These are phyloP conservation scores for Drosophila kurseongensis DNA, from an alignment of 1,140 invertebrate species.

Conservation along the genomic window DNA sequence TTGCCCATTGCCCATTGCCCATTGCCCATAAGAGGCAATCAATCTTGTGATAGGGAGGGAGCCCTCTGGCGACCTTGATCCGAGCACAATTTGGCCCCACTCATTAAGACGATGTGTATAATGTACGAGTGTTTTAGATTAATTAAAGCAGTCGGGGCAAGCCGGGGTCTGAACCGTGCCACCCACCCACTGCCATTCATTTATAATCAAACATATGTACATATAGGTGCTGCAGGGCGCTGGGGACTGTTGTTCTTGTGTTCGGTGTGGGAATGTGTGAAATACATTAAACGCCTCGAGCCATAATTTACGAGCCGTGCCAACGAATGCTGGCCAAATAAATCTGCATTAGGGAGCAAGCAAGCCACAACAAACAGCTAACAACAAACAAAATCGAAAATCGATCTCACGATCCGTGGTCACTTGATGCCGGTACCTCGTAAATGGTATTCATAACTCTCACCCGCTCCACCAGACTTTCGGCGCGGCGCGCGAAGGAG, in stretches of 20 bases:
- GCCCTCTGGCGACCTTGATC: conserved; percentile 34
- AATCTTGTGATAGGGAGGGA: conserved; percentile 28
- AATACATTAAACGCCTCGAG: conserved; percentile 35
- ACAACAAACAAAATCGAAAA: conserved; percentile 59
- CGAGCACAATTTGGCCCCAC: conserved; percentile 43
- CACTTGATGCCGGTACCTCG: conserved; percentile 83
- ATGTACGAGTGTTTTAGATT: conserved; percentile 62
- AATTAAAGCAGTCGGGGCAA: conserved; percentile 67
- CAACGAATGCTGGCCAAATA: conserved; percentile 43
- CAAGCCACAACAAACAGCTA: conserved; percentile 34
- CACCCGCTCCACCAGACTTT: conserved; percentile 84
- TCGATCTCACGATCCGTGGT: conserved; percentile 80
- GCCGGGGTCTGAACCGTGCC: conserved; percentile 35
- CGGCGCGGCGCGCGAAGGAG: conserved; percentile 82
- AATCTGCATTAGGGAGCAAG: conserved; percentile 40
- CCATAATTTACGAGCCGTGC: conserved; percentile 48
- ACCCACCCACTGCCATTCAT: conserved; percentile 41
- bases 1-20: too few relatives aligned
- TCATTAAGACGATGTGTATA: conserved; percentile 42
- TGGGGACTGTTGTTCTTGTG: conserved; percentile 9
- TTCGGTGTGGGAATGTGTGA: conserved; percentile 35
- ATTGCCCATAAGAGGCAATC: conserved; percentile 39
- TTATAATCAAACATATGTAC: conserved; percentile 50
- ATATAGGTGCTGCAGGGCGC: conserved; percentile 34
- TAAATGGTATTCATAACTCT: conserved; percentile 84